A percentile compares a stretch with the other conserved stretches of the same genome.
phyloP scores from a whole-genome alignment of 2,888 invertebrate species.

The Thereva nobilitata region DNA sequence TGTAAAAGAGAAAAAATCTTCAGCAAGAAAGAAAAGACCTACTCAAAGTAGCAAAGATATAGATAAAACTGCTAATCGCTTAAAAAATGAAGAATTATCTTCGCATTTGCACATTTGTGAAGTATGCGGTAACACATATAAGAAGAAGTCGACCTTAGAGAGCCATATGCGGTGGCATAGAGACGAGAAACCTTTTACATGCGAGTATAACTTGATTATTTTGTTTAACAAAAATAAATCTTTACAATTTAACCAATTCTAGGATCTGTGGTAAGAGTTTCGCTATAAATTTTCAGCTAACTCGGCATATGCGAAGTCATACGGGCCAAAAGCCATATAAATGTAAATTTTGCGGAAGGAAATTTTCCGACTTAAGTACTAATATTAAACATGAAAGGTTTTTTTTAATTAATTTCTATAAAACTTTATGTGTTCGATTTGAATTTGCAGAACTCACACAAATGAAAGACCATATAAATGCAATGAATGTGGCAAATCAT shows the following conservation, averaged over 20 bases:
- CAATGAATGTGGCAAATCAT: conserved; percentile 54
- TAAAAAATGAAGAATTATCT: conserved; percentile 46
- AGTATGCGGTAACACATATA: conserved; percentile 55
- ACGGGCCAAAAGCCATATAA: conserved; percentile 54
- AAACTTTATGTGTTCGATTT: neutral
- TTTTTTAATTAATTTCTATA: neutral
- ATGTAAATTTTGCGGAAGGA: conserved; percentile 54
- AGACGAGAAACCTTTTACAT: conserved; percentile 53
- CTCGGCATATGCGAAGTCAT: conserved; percentile 56
- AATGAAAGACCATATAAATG: conserved; percentile 55
- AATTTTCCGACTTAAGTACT: conserved; percentile 56
- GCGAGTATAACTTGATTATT: conserved; percentile 49
- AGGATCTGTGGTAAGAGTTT: conserved; percentile 55
- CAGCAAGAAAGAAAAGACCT: no score
- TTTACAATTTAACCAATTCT: conserved; percentile 1
- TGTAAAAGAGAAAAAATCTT: no score
- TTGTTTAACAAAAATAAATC: neutral
- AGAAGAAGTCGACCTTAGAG: conserved; percentile 53
- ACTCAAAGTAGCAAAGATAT: conserved; percentile 31
- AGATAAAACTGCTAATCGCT: conserved; percentile 44
- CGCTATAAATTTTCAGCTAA: conserved; percentile 55
- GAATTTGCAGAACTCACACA: conserved; percentile 51
- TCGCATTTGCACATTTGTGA: conserved; percentile 51
- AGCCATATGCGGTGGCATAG: conserved; percentile 56
- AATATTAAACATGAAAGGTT: conserved; percentile 57